Percentiles rank a stretch among this genome's conserved stretches.
Evolutionary conservation across 2,113 vertebrate species (phyloP).

Genomic region (Cephalopholis sonnerati): DNA sequence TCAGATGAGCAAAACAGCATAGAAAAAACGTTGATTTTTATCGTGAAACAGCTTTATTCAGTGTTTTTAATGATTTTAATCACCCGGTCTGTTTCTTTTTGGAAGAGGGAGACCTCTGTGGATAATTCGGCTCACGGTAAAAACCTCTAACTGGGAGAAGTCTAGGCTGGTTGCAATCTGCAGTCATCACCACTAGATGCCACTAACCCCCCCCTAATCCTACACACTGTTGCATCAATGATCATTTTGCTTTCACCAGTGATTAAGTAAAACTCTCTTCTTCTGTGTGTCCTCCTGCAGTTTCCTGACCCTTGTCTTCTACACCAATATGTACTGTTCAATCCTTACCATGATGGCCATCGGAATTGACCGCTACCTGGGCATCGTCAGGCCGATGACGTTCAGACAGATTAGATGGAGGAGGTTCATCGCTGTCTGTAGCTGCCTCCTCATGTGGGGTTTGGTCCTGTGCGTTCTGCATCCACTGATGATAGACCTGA

Average conservation of each 20-base stretch:
- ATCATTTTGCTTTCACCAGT: neutral
- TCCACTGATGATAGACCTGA: conserved; percentile 91
- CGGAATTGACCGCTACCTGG: conserved; percentile 91
- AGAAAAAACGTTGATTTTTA: too few relatives aligned
- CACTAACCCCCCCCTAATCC: too few relatives aligned
- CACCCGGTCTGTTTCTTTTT: too few relatives aligned
- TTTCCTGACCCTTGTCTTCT: conserved; percentile 90
- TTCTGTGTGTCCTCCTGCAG: conserved; percentile 42
- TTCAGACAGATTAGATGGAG: conserved; percentile 77
- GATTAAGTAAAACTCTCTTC: neutral
- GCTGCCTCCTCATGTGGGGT: conserved; percentile 86
- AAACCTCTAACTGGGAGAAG: too few relatives aligned
- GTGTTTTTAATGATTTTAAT: too few relatives aligned
- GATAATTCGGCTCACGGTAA: too few relatives aligned
- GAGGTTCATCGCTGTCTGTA: conserved; percentile 82
- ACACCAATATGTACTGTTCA: conserved; percentile 95
- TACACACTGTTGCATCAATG: too few relatives aligned
- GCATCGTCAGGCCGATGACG: conserved; percentile 89
- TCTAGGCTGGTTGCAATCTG: too few relatives aligned
- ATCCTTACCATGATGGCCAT: conserved; percentile 94
- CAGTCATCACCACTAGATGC: too few relatives aligned
- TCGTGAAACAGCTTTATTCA: too few relatives aligned
- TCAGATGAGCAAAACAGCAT: too few relatives aligned
- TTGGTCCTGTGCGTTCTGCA: conserved; percentile 84
- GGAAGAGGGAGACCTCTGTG: too few relatives aligned